phyloP scores from a whole-genome alignment of 2,888 invertebrate genomes.

The Herminia tarsipennalis region DNA sequence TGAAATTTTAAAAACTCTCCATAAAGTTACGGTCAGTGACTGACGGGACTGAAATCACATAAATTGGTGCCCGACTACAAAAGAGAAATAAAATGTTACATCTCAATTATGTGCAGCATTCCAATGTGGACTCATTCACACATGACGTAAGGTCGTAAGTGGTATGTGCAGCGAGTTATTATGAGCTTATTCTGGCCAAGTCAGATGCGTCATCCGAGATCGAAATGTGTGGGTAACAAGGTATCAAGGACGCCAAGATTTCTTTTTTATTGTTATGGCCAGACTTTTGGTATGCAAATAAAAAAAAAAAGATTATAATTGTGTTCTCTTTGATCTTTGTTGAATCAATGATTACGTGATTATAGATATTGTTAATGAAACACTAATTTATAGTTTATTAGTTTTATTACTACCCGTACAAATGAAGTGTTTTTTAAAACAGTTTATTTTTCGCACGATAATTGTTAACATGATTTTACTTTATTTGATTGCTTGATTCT shows the following conservation, averaged over 20 bases:
- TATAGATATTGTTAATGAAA: conserved; percentile 13
- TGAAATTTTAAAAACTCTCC: conserved; percentile 51
- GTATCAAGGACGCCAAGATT: conserved; percentile 72
- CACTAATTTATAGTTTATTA: background rate
- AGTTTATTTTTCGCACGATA: no score
- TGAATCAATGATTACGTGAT: conserved; percentile 27
- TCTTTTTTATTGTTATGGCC: conserved; percentile 58
- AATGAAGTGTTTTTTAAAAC: no score
- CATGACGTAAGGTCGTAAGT: conserved; percentile 35
- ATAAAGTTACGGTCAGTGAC: conserved; percentile 53
- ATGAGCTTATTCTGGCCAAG: conserved; percentile 38
- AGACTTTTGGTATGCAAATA: conserved; percentile 69
- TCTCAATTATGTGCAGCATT: conserved; percentile 51
- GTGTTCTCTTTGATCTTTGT: conserved; percentile 42
- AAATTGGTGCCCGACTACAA: conserved; percentile 56
- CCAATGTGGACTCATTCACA: conserved; percentile 31
- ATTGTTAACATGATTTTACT: no score
- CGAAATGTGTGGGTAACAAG: conserved; percentile 71
- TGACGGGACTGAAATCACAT: conserved; percentile 56
- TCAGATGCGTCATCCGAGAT: conserved; percentile 68
- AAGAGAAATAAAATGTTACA: conserved; percentile 51
- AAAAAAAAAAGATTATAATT: conserved; percentile 54
- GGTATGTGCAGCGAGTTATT: conserved; percentile 14
- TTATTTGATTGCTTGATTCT: no score
- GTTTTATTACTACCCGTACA: background rate